Conservation (phyloP, 2,888 invertebrate species). For the Euzetes globulus region DNA sequence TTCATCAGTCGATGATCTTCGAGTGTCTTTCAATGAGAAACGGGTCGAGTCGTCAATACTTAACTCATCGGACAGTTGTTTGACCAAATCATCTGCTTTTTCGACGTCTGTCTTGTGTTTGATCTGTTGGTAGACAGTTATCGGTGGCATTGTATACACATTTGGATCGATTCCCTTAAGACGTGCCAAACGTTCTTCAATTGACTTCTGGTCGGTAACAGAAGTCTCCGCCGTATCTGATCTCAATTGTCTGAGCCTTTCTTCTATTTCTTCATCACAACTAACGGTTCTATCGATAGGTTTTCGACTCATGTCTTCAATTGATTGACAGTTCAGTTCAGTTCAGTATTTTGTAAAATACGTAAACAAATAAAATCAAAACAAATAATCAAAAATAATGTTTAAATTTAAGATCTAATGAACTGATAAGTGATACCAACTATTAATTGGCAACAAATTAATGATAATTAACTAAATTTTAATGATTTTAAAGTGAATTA, state of each 20-base stretch:
- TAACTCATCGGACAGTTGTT: conserved; percentile 40
- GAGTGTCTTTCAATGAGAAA: not conserved
- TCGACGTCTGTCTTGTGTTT: conserved; percentile 35
- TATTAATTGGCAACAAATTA: no score
- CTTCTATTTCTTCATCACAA: conserved; percentile 22
- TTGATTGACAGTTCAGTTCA: no score
- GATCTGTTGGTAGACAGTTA: conserved; percentile 35
- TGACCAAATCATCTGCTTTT: conserved; percentile 39
- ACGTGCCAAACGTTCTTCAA: conserved; percentile 41
- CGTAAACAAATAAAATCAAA: no score
- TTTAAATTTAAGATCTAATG: no score
- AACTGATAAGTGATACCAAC: no score
- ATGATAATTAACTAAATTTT: no score
- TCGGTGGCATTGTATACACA: conserved; percentile 37
- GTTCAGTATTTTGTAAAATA: no score
- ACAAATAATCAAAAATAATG: no score
- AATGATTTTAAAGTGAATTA: no score
- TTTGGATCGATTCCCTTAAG: conserved; percentile 40
- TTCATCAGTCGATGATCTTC: conserved; percentile 39
- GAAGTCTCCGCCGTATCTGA: not conserved
- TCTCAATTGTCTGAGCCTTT: not conserved
- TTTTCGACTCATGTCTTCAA: conserved; percentile 7
- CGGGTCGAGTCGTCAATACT: conserved; percentile 39
- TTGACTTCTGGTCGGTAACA: conserved; percentile 35
- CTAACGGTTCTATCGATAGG: not conserved